Evolutionary conservation across 1,140 invertebrate genomes (phyloP).

Genomic region (Drosophila littoralis): DNA sequence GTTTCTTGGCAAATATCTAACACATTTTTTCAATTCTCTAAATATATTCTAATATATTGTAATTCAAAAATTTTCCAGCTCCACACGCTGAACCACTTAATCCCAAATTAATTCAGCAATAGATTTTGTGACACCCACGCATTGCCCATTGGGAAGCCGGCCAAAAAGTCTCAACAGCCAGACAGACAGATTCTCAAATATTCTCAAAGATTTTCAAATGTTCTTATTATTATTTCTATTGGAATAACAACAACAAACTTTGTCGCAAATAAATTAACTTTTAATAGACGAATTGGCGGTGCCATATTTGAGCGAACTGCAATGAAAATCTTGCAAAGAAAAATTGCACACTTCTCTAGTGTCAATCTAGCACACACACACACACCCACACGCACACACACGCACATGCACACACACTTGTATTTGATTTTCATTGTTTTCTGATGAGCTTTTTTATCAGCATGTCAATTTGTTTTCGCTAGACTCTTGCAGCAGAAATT

Average conservation of each 20-base stretch:
- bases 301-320: conserved; percentile 28
- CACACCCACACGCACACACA: not conserved
- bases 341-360: not conserved
- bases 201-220: not conserved
- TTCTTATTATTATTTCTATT: not conserved
- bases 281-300: conserved; percentile 26
- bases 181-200: too few relatives aligned
- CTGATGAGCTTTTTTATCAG: conserved; percentile 58
- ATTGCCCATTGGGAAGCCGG: not conserved
- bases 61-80: too few relatives aligned
- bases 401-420: not conserved
- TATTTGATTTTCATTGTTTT: conserved; percentile 29
- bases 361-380: not conserved
- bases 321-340: conserved; percentile 45
- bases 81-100: conserved; percentile 1
- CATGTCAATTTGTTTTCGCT: conserved; percentile 62
- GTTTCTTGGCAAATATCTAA: too few relatives aligned
- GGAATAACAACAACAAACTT: not conserved
- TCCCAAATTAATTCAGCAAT: conserved; percentile 2
- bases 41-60: too few relatives aligned
- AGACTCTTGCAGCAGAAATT: conserved; percentile 52
- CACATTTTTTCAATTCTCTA: too few relatives aligned
- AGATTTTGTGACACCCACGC: too few relatives aligned
- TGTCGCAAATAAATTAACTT: not conserved
- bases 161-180: not conserved